phyloP scores from a whole-genome alignment of 2,888 invertebrate species.

The Drosophila formosana region DNA sequence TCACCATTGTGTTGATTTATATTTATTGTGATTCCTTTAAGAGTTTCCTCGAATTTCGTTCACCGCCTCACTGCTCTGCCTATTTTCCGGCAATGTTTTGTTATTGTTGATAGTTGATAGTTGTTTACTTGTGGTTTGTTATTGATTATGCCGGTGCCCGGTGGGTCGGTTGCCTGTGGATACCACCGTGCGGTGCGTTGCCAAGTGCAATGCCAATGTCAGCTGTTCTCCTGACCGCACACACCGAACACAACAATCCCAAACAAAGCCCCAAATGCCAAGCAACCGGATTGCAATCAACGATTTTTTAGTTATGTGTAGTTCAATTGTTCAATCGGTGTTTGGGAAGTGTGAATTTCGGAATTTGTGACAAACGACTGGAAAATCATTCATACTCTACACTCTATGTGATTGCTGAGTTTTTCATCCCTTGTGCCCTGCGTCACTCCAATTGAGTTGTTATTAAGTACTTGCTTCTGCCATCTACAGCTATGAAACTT shows the following conservation, averaged over 20 bases:
- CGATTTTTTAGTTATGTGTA: conserved; percentile 7
- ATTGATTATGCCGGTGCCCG: conserved; percentile 15
- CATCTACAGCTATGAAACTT: not conserved
- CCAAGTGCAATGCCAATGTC: not conserved
- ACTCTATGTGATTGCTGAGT: not conserved
- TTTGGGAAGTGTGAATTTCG: conserved; percentile 40
- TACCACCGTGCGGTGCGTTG: conserved; percentile 15
- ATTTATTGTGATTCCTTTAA: not conserved
- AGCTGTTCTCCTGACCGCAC: not conserved
- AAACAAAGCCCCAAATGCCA: conserved; percentile 7
- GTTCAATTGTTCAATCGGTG: conserved; percentile 9
- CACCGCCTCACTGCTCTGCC: not conserved
- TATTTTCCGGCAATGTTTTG: not conserved
- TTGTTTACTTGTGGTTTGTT: no score
- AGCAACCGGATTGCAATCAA: conserved; percentile 37
- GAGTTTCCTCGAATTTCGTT: not conserved
- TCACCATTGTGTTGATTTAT: conserved; percentile 39
- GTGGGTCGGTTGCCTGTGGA: conserved; percentile 19
- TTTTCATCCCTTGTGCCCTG: not conserved
- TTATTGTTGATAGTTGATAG: not conserved
- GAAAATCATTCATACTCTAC: not conserved
- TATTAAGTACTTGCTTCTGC: not conserved
- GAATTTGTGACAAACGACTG: conserved; percentile 28
- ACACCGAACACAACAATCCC: no score
- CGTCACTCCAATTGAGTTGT: not conserved